Base-by-base conservation (phyloP, 1,140 invertebrate species). In the Trichonephila inaurata region DNA sequence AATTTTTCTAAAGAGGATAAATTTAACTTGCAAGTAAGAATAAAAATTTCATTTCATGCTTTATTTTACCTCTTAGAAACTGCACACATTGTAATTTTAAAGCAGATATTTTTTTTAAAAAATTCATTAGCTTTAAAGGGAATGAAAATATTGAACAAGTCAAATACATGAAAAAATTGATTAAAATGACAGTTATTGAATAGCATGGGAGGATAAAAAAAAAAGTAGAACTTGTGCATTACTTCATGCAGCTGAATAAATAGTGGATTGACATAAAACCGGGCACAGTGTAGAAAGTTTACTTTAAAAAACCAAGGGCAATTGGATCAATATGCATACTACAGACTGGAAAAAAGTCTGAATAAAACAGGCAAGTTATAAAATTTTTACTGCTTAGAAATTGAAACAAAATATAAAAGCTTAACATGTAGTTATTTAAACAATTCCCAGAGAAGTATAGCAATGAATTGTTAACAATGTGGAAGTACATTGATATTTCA, bases 11-110 rank as follows among this genome's bases (percentile, higher is more conserved):
- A 77, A 77, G 72, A 77, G 72, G 72, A 77, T 77, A 40, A 77
- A 77, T 77, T 77, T 77, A 77, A 77, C 72, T 33, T 77, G 72
- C 28, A 77, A 77, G 66, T 69, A 69, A 77, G 72, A 77, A 77
- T 69, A 69, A 69, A 69, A 69, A 24, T 69, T 69, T 69, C 66
- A 69, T 69, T 69, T 69, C 66, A 69, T 77, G 72, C 28, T 77
- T 77, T 77, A 33, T 77, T 77, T 77, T 77, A 77, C 72, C 72
- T 77, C 72, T 77, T 77, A 77, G 72, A 77, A 77, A 77, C 72
- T 77, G 72, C 72, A 77, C 72, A 77, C 72, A 77, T 77, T 77
- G 72, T 19, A 77, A 77, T 77, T 66, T 77, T 33, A 77, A 16
- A 77, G 72, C 33, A 77, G 28, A 77, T 19, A 24, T n/a, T 69